Conservation (phyloP, 2,113 vertebrate genomes). For the Bungarus multicinctus region DNA sequence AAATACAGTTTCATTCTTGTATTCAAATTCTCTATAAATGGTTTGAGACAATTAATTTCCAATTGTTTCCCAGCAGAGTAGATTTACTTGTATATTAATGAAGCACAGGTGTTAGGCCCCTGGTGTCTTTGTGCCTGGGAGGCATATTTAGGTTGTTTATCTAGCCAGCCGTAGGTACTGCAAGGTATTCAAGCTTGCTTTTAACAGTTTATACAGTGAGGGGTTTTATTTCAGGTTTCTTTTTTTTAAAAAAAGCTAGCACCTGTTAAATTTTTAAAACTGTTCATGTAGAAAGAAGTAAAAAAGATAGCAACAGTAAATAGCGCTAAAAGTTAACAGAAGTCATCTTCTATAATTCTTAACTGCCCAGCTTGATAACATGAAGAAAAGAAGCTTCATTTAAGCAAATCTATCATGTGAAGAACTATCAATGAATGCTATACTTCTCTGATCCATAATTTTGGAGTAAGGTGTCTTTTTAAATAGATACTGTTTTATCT, state of each 20-base stretch:
- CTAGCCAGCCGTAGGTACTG: slow-evolving; percentile 78
- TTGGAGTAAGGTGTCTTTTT: slow-evolving; percentile 46
- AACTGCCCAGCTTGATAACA: slow-evolving; percentile 71
- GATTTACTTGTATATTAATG: slow-evolving; percentile 86
- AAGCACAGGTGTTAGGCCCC: slow-evolving; percentile 85
- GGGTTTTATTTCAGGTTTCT: slow-evolving; percentile 72
- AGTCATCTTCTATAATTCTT: slow-evolving; percentile 69
- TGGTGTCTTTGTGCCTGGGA: slow-evolving; percentile 78
- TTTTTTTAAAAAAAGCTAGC: slow-evolving; percentile 70
- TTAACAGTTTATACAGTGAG: slow-evolving; percentile 77
- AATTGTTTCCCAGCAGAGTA: slow-evolving; percentile 82
- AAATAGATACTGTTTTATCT: slow-evolving; percentile 69
- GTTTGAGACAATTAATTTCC: slow-evolving; percentile 88
- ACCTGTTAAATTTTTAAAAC: slow-evolving; percentile 82
- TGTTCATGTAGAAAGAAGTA: slow-evolving; percentile 76
- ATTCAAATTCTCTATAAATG: slow-evolving; percentile 78
- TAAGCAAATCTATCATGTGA: slow-evolving; percentile 64
- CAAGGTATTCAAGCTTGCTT: slow-evolving; percentile 77
- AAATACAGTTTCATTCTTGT: slow-evolving; percentile 74
- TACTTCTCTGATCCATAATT: slow-evolving; percentile 57
- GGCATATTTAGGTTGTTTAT: slow-evolving; percentile 83
- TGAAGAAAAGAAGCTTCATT: slow-evolving; percentile 69
- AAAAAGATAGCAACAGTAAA: slow-evolving; percentile 71
- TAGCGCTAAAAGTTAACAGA: slow-evolving; percentile 71
- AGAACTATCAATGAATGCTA: slow-evolving; percentile 60